Evolutionary conservation across 2,888 invertebrate species (phyloP), one percentile per base, ranked within the genome.

Genomic region (Minunthozetes semirufus): DNA sequence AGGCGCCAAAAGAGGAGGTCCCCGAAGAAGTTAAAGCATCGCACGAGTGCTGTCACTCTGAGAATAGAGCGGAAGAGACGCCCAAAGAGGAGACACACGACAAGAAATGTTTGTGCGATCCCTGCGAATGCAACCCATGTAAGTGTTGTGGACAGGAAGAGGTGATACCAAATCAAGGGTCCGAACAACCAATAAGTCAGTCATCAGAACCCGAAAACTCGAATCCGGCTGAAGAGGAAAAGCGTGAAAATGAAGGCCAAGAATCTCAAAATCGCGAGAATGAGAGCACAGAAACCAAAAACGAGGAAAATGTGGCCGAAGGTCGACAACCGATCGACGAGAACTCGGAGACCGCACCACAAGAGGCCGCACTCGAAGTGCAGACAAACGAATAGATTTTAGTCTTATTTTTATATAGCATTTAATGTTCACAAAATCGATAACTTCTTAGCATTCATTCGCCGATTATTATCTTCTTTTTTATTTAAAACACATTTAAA

Each of bases 81-180:
- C 48, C 48, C 33, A 48, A 48, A 48, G 48, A 17, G 2, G 48
- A 25, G 63, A 33, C 33, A 63, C 63, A 33, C 63, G 8, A 8
- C 29, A 33, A 29, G 63, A 68, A 68, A 15, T 68, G 68, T 42
- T 11, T 13, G 9, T 68, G 68, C 42, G 15, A 68, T 68, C 42
- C 68, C 19, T 68, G 68, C 42, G n/a, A 11, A 6, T 68, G 68
- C n/a, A 19, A 46, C 42, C 46, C 42, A 8, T 68, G 68, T 13
- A 42, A 22, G 3, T 68, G 68, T 13, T 42, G 42, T 6, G 4
- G 3, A 63, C 61, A 63, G 15, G 61, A 63, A 8, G 56, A 33
- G 5, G 2, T 63, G 61, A 59, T 11, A 27, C 27, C 25, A 59
- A 11, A 27, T 29, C 59, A 59, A 59, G 11, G 4, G 56, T 19